Evolutionary conservation across 2,888 invertebrate genomes (phyloP).

Genomic region (Agriopis aurantiaria): DNA sequence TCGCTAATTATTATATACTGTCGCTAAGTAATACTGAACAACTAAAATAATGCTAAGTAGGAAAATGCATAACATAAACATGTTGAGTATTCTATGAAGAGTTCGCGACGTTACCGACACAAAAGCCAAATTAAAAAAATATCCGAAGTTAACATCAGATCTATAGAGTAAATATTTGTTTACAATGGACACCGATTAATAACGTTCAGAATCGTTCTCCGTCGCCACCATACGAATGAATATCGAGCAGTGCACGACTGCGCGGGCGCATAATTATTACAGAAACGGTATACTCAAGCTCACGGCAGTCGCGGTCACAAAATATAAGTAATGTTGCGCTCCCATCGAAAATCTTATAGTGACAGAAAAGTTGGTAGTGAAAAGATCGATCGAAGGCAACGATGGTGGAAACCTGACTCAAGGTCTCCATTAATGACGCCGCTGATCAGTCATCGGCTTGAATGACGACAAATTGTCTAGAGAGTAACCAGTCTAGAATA

Average conservation of each 20-base stretch:
- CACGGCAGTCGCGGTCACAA: not conserved
- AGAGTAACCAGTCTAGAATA: too few relatives aligned
- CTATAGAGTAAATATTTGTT: slow-evolving; percentile 45
- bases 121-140: slow-evolving; percentile 53
- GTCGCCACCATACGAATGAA: slow-evolving; percentile 9
- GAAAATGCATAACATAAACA: slow-evolving; percentile 3
- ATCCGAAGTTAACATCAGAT: slow-evolving; percentile 38
- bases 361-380: not conserved
- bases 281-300: not conserved
- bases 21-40: slow-evolving; percentile 57
- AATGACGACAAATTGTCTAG: too few relatives aligned
- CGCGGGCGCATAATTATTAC: not conserved
- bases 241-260: not conserved
- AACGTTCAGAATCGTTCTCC: slow-evolving; percentile 41
- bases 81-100: not conserved
- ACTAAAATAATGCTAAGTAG: slow-evolving; percentile 23
- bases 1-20: slow-evolving; percentile 62
- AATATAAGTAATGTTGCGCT: not conserved
- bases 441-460: too few relatives aligned
- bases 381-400: too few relatives aligned
- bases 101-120: slow-evolving; percentile 35
- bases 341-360: not conserved
- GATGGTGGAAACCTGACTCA: too few relatives aligned
- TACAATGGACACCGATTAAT: slow-evolving; percentile 54
- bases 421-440: too few relatives aligned